Evolutionary conservation across 2,797 vertebrate genomes (phyloP), one percentile per base, ranked within the genome.

Genomic region (Lacerta agilis): DNA sequence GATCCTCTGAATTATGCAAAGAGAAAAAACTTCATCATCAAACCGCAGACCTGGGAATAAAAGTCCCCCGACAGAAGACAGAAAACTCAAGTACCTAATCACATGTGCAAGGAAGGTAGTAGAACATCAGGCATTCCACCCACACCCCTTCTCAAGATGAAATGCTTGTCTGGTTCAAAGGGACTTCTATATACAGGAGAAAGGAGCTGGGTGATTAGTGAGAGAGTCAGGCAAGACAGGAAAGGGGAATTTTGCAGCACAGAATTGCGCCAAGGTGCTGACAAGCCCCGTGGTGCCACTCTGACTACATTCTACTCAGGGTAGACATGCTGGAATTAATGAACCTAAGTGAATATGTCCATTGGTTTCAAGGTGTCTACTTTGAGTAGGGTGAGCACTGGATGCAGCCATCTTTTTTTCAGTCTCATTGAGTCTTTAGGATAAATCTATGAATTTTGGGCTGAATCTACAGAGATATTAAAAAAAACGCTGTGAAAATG

Each of bases 131-230:
- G 23, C 41, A 41, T 64, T 2, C 38, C 7, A 17, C 25, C 17
- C 13, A 8, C 45, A 0, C 6, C 17, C 1, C 25, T 71, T 71
- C 69, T 29, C 1, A 61, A 10, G 4, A 61, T 0, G 0, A 82
- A 3, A 5, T 1, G 10, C 0, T 5, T 45, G 41, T n/a, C 41
- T 29, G 45, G 33, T 49, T 78, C 43, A 78, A 78, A 49, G 10
- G 49, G 38, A 1, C 33, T 5, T 0, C 75, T 66, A 13, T 41
- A 76, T 23, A 41, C 20, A 25, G 41, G 25, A 76, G 75, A 41
- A 2, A 15, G 38, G 38, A 76, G 75, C 8, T 23, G 0, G 4
- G 58, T 29, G 10, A 23, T 0, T 1, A 82, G 3, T 17, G 10
- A 3, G 71, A 17, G 18, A 43, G 45, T 6, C 25, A 49, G 27